Percentiles rank a stretch among this genome's conserved stretches.
Conservation (phyloP, 1,140 invertebrate species). For the Pseudomyrmex dendroicus region DNA sequence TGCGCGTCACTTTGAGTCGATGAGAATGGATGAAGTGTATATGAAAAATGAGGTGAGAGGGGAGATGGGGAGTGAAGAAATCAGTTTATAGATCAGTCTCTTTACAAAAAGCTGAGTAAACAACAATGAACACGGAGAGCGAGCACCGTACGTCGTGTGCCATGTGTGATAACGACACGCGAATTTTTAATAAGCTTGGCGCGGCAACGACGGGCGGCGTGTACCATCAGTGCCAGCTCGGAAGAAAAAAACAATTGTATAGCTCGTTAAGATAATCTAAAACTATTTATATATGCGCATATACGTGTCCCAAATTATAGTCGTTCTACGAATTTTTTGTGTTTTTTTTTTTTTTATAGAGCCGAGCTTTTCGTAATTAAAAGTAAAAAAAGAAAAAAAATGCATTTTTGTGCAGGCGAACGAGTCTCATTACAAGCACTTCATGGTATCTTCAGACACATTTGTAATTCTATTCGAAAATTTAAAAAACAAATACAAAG, state of each 20-base stretch:
- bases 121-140: constrained; percentile 71
- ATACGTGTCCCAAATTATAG: constrained; percentile 7
- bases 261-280: constrained; percentile 54
- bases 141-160: constrained; percentile 9
- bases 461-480: background rate
- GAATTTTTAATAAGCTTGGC: background rate
- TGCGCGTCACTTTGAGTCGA: constrained; percentile 39
- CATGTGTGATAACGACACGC: constrained; percentile 21
- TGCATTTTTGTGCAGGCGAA: background rate
- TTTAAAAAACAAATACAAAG: too few species aligned
- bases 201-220: constrained; percentile 24
- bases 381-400: background rate
- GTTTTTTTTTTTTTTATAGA: background rate
- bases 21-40: constrained; percentile 58
- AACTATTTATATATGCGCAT: constrained; percentile 46
- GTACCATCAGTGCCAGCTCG: constrained; percentile 22
- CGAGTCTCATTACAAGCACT: too few species aligned
- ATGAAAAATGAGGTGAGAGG: constrained; percentile 41
- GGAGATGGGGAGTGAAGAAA: too few species aligned
- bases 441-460: too few species aligned
- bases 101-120: constrained; percentile 76
- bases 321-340: background rate
- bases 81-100: constrained; percentile 74
- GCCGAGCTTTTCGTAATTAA: background rate
- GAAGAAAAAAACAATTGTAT: constrained; percentile 25